Evolutionary conservation across 2,888 invertebrate species (phyloP), one percentile per base, ranked within the genome.

Genomic region (Chrysopilus asiliformis): DNA sequence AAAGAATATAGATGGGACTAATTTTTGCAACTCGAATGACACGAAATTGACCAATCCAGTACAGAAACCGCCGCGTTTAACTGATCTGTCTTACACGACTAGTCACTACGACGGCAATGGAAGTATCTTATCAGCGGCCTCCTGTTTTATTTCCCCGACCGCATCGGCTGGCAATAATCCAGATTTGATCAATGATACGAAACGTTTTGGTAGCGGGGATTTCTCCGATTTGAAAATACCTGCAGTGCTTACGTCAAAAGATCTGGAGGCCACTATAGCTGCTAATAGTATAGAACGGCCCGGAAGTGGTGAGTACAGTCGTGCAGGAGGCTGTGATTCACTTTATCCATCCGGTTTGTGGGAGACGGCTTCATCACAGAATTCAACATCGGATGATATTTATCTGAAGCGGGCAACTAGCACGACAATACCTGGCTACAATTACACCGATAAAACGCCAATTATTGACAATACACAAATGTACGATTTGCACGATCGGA

Each of bases 171-270:
- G 74, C 49, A 85, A 86, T 50, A 84, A 86, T 58, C 86, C 86
- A 3, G 86, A 86, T 59, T 68, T 87, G 44, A 86, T 87, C 52
- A 82, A 83, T 52, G 86, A 86, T 53, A 84, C 85, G 4, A 72
- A 77, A 56, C 71, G 75, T 32, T 71, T 73, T 40, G 77, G 73
- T 42, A 68, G 67, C 41, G 57, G 51, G 6, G 66, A 63, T 13
- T 58, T 66, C 34, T 53, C 59, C 1, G 58, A 61, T 25, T 47
- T 58, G 3, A 56, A 56, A 26, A 51, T 58, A 18, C 54, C 61
- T 2, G 45, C 53, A 3, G 52, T 54, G 19, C 41, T 57, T 7
- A 67, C 67, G 43, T 67, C 69, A 5, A 66, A 16, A 67, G 67
- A 24, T 65, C 65, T 17, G 57, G 68, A 34, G 64, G 66, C 37